A percentile compares a stretch with the other conserved stretches of the same genome.
phyloP scores from a whole-genome alignment of 2,797 vertebrate species.

The Sus cebifrons region DNA sequence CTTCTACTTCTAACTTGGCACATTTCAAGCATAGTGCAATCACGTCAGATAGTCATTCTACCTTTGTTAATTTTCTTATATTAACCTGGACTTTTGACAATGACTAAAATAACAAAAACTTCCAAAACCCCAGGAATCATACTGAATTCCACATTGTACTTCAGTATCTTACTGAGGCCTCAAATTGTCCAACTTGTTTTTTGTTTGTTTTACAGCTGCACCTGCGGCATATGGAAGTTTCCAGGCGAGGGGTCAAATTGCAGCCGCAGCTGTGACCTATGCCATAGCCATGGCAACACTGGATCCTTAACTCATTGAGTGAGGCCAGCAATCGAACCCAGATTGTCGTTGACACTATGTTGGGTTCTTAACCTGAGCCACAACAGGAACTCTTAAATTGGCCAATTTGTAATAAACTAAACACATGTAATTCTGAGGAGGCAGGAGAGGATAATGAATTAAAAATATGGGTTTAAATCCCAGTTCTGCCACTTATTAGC shows the following conservation, averaged over 20 bases:
- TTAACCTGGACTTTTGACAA: conserved; percentile 50
- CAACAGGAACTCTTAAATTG: not conserved
- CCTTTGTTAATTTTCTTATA: conserved; percentile 25
- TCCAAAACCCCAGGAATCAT: conserved; percentile 14
- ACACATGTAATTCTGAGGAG: not conserved
- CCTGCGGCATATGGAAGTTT: no score
- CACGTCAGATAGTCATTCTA: not conserved
- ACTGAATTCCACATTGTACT: not conserved
- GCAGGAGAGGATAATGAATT: not conserved
- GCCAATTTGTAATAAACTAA: conserved; percentile 47
- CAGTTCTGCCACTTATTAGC: not conserved
- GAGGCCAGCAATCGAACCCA: no score
- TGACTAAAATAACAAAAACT: not conserved
- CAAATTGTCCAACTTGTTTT: not conserved
- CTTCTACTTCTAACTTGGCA: not conserved
- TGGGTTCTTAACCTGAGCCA: no score
- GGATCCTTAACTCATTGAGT: no score
- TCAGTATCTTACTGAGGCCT: not conserved
- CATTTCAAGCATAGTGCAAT: conserved; percentile 32
- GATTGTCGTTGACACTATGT: no score
- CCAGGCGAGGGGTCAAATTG: no score
- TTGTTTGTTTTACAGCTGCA: no score
- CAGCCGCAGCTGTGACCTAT: no score
- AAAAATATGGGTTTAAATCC: conserved; percentile 39
- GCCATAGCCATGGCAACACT: no score